Percentiles rank a stretch among this genome's conserved stretches.
Conservation (phyloP, 2,888 invertebrate genomes). For the Gisinianus flammeolus region DNA sequence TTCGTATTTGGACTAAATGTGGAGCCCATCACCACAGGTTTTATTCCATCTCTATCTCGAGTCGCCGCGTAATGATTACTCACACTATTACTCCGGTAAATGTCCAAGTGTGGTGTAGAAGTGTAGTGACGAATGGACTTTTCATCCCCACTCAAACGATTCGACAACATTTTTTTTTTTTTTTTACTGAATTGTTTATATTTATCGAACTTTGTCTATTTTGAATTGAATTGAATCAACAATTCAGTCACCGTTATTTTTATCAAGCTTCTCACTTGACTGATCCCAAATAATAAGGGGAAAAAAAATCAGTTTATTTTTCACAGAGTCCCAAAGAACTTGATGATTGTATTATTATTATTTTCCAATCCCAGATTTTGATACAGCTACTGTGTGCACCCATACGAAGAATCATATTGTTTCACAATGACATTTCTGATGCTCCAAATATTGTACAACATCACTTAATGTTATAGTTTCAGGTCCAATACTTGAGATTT, state of each 20-base stretch:
- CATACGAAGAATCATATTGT: too few relatives aligned
- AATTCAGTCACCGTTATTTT: background rate
- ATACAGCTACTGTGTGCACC: too few relatives aligned
- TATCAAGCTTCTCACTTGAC: background rate
- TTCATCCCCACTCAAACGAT: constrained; percentile 46
- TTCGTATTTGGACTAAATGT: background rate
- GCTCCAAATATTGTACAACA: too few relatives aligned
- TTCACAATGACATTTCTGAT: too few relatives aligned
- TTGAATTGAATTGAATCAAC: background rate
- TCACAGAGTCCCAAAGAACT: too few relatives aligned
- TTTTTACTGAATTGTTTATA: background rate
- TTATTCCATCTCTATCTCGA: background rate
- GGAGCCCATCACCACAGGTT: background rate
- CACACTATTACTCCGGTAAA: constrained; percentile 29
- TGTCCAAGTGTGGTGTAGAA: constrained; percentile 57
- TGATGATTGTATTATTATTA: too few relatives aligned
- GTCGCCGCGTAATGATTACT: background rate
- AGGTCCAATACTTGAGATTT: too few relatives aligned
- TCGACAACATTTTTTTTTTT: constrained; percentile 37
- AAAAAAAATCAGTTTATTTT: background rate
- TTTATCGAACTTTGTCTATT: background rate
- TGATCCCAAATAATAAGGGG: background rate
- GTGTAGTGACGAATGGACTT: constrained; percentile 52
- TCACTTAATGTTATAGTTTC: too few relatives aligned
- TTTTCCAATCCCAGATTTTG: too few relatives aligned